Conservation (phyloP, 1,140 invertebrate genomes). For the Calliphora vicina region DNA sequence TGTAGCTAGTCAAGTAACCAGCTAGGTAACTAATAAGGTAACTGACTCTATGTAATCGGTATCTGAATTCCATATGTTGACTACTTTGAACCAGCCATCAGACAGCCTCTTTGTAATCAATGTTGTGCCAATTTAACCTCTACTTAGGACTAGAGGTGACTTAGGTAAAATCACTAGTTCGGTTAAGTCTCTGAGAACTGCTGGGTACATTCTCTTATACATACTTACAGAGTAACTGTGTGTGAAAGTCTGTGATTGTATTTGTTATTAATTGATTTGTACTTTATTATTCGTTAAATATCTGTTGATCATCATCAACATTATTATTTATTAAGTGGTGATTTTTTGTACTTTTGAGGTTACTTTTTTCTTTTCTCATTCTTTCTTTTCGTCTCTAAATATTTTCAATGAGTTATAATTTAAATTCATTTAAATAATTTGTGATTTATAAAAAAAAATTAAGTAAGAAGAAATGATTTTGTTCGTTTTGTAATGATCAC, state of each 20-base stretch:
- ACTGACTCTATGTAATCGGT: too few relatives aligned
- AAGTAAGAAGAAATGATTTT: background rate
- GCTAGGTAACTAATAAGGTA: too few relatives aligned
- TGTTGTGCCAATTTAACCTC: too few relatives aligned
- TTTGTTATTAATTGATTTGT: slow-evolving; percentile 14
- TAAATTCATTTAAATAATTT: slow-evolving; percentile 33
- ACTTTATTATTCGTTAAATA: background rate
- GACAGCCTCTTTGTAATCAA: too few relatives aligned
- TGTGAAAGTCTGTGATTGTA: background rate
- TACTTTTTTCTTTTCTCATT: background rate
- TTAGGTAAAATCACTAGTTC: too few relatives aligned
- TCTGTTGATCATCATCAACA: background rate
- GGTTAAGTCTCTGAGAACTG: too few relatives aligned
- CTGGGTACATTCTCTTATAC: background rate
- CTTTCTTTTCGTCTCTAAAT: background rate
- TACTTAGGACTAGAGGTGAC: too few relatives aligned
- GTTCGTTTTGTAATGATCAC: background rate
- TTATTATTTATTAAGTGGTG: background rate
- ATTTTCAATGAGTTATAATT: slow-evolving; percentile 31
- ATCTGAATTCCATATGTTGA: too few relatives aligned
- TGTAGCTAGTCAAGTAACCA: too few relatives aligned
- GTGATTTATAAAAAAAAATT: slow-evolving; percentile 26
- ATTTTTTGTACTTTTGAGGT: background rate
- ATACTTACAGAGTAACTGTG: background rate
- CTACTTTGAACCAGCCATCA: too few relatives aligned